phyloP scores from a whole-genome alignment of 2,888 invertebrate genomes.

The Archaeoteleia sp. region DNA sequence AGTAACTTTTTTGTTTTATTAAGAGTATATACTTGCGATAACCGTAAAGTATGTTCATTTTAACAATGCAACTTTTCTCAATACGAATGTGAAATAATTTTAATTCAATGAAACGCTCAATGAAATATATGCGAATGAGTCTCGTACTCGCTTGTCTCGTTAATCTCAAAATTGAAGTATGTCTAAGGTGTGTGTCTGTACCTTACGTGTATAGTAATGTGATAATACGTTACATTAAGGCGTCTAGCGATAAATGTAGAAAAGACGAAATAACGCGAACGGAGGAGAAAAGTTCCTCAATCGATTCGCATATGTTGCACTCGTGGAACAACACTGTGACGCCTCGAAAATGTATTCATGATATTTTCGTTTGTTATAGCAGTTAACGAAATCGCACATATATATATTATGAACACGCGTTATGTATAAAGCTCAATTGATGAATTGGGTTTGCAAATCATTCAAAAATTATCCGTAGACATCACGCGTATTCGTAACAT shows the following conservation, averaged over 20 bases:
- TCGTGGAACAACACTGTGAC: constrained; percentile 42
- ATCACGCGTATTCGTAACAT: too few relatives aligned
- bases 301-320: constrained; percentile 48
- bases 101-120: constrained; percentile 1
- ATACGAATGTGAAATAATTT: too few relatives aligned
- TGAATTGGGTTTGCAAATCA: too few relatives aligned
- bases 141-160: constrained; percentile 11
- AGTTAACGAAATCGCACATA: too few relatives aligned
- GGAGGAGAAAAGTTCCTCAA: constrained; percentile 53
- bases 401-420: too few relatives aligned
- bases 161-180: constrained; percentile 35
- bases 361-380: too few relatives aligned
- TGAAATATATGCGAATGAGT: constrained; percentile 14
- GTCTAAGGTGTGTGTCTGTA: constrained; percentile 34
- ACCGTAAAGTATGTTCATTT: too few relatives aligned
- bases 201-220: constrained; percentile 45
- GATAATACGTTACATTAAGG: constrained; percentile 53
- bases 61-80: too few relatives aligned
- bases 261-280: constrained; percentile 57
- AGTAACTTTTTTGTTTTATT: too few relatives aligned
- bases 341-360: constrained; percentile 39
- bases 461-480: too few relatives aligned
- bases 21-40: too few relatives aligned
- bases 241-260: constrained; percentile 54
- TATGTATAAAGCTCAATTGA: not conserved